Base-by-base conservation (phyloP, 1,140 invertebrate species). In the Calycopis cecrops region DNA sequence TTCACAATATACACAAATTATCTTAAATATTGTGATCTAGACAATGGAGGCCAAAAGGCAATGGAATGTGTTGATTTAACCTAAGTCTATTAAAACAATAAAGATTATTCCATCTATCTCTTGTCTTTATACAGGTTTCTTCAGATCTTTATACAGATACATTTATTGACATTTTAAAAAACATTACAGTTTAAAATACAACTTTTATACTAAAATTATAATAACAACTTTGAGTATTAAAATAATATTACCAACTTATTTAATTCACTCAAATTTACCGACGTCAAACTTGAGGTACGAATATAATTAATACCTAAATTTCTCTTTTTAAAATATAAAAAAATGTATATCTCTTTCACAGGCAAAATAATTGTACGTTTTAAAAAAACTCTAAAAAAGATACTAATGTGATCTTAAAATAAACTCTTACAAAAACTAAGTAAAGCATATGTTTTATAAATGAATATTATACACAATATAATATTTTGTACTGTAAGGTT, bases 401-500 rank as follows among this genome's bases (percentile, higher is more conserved):
- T 66, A 63, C 59, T 35, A 63, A 53, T 60, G 61, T 64, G 55
- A 71, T 62, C 65, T 59, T 71, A 73, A 66, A 60, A 67, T 72
- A 74, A 71, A 66, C 71, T 71, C 71, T 71, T 79, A 74, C 47
- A 67, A 69, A 65, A 52, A 66, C 79, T 85, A 82, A 82, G 76
- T 85, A 82, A 85, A 85, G 81, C 79, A 85, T 79, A 79, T 62
- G 66, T 74, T 64, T 76, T 62, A 73, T 78, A 73, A 65, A 76
- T 76, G 76, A 78, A 73, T 73, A 77, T 68, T 66, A 78, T 78
- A 77, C 70, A 77, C 65, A 75, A 78, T 81, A 79, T 71, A 67
- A 68, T 78, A 79, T 82, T 81, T 85, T 85, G 81, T 85, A 85
- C 81, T 85, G 79, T 80, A 65, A 84, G 80, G 80, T 84, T 77